Percentiles rank a stretch among this genome's conserved stretches.
phyloP scores from a whole-genome alignment of 2,797 vertebrate species.

The Neosilurus hyrtlii region DNA sequence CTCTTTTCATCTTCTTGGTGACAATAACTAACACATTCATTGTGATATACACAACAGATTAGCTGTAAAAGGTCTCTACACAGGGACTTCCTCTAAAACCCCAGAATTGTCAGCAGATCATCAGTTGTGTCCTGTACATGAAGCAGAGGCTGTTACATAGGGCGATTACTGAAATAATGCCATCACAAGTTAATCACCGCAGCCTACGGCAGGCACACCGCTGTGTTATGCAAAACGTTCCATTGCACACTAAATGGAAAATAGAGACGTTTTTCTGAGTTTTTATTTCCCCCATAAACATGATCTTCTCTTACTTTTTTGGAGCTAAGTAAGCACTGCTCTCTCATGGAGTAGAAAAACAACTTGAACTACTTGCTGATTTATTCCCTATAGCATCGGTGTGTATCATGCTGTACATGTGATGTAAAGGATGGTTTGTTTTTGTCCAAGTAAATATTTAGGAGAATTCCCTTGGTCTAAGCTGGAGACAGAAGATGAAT shows the following conservation, averaged over 20 bases:
- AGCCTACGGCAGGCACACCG: conserved; percentile 62
- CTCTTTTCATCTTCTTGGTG: conserved; percentile 58
- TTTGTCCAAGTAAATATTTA: neutral
- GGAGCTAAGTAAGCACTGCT: neutral
- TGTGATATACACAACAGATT: conserved; percentile 65
- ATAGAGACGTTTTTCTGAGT: conserved; percentile 52
- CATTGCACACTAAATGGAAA: conserved; percentile 51
- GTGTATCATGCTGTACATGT: neutral
- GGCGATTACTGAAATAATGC: conserved; percentile 70
- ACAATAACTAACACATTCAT: conserved; percentile 63
- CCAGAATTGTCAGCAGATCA: conserved; percentile 59
- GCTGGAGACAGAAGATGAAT: neutral
- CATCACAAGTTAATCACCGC: conserved; percentile 73
- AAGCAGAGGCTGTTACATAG: conserved; percentile 65
- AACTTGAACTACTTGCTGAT: conserved; percentile 30
- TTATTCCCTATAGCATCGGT: conserved; percentile 14
- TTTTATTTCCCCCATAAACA: neutral
- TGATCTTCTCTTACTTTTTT: neutral
- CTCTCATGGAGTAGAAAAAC: conserved; percentile 3
- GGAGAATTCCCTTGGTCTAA: neutral
- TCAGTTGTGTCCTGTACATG: conserved; percentile 63
- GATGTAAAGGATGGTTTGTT: neutral
- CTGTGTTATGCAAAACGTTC: conserved; percentile 73
- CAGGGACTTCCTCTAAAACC: conserved; percentile 54
- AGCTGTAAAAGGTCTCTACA: conserved; percentile 71